A percentile compares a stretch with the other conserved stretches of the same genome.
These are phyloP conservation scores for Helicoverpa armigera DNA, from an alignment of 1,140 invertebrate genomes.

Conservation along the genomic window DNA sequence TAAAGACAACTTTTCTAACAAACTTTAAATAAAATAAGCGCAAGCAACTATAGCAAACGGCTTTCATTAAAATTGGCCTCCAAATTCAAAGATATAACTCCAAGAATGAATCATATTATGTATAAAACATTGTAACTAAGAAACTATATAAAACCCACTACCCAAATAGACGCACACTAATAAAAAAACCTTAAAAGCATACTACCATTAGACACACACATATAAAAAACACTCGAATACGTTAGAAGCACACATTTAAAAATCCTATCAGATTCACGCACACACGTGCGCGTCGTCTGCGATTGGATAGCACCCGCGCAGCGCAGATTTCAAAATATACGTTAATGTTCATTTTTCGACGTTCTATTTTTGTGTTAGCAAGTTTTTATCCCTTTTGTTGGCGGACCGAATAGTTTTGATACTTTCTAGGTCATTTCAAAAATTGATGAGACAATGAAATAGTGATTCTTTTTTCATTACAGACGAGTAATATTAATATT, in stretches of 20 bases:
- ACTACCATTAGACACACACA: conserved; percentile 28
- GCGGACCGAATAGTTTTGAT: conserved; percentile 63
- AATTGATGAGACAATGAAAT: neutral
- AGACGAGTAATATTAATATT: no score
- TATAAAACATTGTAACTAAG: conserved; percentile 5
- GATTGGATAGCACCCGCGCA: conserved; percentile 63
- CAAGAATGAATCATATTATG: conserved; percentile 28
- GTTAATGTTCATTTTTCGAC: conserved; percentile 81
- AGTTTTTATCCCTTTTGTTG: conserved; percentile 77
- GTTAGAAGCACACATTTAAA: conserved; percentile 55
- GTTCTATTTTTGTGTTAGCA: conserved; percentile 79
- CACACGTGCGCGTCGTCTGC: conserved; percentile 21
- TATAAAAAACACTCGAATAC: conserved; percentile 27
- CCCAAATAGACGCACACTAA: conserved; percentile 24
- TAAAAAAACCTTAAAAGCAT: conserved; percentile 28
- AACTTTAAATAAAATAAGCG: neutral
- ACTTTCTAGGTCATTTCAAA: conserved; percentile 63
- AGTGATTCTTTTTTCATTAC: no score
- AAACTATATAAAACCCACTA: conserved; percentile 6
- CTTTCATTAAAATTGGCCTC: conserved; percentile 45
- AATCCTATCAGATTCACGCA: conserved; percentile 49
- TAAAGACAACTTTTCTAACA: no score
- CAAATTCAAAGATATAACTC: conserved; percentile 45
- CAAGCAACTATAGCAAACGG: neutral
- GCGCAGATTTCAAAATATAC: conserved; percentile 63